These are phyloP conservation scores for Melospiza melodia DNA, from an alignment of 2,113 vertebrate species.

Conservation along the genomic window DNA sequence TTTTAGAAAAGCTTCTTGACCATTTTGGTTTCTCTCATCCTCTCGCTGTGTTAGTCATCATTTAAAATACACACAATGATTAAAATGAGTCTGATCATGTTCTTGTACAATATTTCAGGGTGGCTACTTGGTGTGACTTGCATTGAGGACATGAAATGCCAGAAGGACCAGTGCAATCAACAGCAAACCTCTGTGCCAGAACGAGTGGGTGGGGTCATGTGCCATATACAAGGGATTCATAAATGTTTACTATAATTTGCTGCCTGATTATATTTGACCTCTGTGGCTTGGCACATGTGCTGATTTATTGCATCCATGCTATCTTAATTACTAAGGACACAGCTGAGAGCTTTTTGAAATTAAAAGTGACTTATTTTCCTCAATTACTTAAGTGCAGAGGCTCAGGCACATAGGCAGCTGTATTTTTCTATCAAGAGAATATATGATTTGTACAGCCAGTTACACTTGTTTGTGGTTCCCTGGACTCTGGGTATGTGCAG, in stretches of 20 bases:
- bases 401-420: background rate
- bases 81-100: conserved; percentile 78
- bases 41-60: conserved; percentile 66
- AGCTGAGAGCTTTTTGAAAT: conserved; percentile 63
- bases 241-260: conserved; percentile 92
- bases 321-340: conserved; percentile 72
- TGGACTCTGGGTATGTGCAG: background rate
- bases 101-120: conserved; percentile 65
- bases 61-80: conserved; percentile 59
- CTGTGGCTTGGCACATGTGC: conserved; percentile 85
- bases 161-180: conserved; percentile 83
- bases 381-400: conserved; percentile 29
- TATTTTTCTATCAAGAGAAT: conserved; percentile 2
- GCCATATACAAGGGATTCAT: conserved; percentile 88
- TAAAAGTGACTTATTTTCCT: conserved; percentile 62
- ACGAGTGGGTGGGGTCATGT: conserved; percentile 88
- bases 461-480: conserved; percentile 29
- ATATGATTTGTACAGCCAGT: background rate
- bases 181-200: conserved; percentile 80
- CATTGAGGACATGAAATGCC: conserved; percentile 73
- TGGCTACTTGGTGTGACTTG: conserved; percentile 72
- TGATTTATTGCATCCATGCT: conserved; percentile 69
- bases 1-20: background rate
- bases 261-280: conserved; percentile 85
- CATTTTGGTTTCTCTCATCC: conserved; percentile 51